Conservation (phyloP, 2,113 vertebrate species). For the Strix aluco region DNA sequence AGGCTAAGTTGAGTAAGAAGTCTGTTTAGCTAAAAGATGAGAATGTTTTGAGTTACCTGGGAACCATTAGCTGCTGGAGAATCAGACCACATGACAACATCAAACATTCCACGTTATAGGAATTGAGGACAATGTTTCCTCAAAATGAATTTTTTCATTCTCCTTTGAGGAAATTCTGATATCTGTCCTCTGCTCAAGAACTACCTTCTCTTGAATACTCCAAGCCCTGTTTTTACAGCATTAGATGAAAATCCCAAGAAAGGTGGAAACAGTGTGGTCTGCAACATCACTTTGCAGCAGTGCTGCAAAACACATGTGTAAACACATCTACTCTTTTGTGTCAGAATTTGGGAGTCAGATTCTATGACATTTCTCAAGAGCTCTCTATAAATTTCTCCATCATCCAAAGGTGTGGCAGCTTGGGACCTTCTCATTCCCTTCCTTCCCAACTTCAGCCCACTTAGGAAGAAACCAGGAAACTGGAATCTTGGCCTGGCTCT, state of each 20-base stretch:
- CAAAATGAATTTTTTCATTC: neutral
- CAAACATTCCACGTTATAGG: neutral
- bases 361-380: neutral
- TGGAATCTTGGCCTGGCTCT: neutral
- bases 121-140: neutral
- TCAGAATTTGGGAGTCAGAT: neutral
- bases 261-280: neutral
- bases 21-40: neutral
- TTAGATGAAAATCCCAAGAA: neutral
- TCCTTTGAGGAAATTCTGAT: neutral
- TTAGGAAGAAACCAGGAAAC: neutral
- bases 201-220: neutral
- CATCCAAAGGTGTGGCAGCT: neutral
- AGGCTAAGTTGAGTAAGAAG: neutral
- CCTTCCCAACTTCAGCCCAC: neutral
- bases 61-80: neutral
- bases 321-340: neutral
- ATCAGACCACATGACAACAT: neutral
- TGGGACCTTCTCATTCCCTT: neutral
- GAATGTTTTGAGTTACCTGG: neutral
- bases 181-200: neutral
- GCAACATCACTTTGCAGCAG: no score
- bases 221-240: neutral
- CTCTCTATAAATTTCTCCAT: neutral
- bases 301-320: neutral